A percentile compares a stretch with the other conserved stretches of the same genome.
Conservation (phyloP, 1,140 invertebrate genomes). For the Anagrus nilaparvatae region DNA sequence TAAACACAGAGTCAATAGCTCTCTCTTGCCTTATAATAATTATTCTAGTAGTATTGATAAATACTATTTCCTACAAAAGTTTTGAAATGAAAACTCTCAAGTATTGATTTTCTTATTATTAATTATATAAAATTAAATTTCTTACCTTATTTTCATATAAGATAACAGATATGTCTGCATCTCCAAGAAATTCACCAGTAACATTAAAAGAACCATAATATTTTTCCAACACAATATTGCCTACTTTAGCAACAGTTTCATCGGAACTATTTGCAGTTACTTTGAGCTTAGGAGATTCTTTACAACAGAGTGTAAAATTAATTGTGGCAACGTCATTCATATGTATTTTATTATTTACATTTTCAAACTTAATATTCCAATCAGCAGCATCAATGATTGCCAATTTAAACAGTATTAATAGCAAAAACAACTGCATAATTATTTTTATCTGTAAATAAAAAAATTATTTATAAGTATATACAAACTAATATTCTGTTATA, state of each 20-base stretch:
- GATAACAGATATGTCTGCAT: slow-evolving; percentile 27
- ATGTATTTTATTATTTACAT: slow-evolving; percentile 11
- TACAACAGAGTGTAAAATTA: slow-evolving; percentile 12
- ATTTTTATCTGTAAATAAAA: slow-evolving; percentile 13
- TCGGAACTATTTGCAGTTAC: slow-evolving; percentile 12
- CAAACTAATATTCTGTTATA: no score
- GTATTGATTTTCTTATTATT: no score
- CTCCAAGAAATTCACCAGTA: slow-evolving; percentile 54
- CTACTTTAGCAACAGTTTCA: slow-evolving; percentile 11
- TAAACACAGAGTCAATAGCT: slow-evolving; percentile 66
- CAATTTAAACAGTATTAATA: slow-evolving; percentile 8
- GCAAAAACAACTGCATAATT: slow-evolving; percentile 5
- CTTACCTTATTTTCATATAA: slow-evolving; percentile 15
- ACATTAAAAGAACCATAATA: slow-evolving; percentile 43
- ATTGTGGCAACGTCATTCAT: slow-evolving; percentile 15
- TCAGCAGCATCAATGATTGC: not conserved
- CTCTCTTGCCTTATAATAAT: slow-evolving; percentile 52
- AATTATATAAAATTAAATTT: slow-evolving; percentile 7
- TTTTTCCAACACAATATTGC: not conserved
- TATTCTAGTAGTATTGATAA: slow-evolving; percentile 40
- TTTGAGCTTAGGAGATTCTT: slow-evolving; percentile 3
- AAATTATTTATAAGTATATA: not conserved
- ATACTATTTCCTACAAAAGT: slow-evolving; percentile 11
- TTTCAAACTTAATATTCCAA: not conserved
- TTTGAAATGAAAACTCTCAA: slow-evolving; percentile 7